Conservation (phyloP, 2,797 vertebrate species). For the Arctocebus calabarensis region DNA sequence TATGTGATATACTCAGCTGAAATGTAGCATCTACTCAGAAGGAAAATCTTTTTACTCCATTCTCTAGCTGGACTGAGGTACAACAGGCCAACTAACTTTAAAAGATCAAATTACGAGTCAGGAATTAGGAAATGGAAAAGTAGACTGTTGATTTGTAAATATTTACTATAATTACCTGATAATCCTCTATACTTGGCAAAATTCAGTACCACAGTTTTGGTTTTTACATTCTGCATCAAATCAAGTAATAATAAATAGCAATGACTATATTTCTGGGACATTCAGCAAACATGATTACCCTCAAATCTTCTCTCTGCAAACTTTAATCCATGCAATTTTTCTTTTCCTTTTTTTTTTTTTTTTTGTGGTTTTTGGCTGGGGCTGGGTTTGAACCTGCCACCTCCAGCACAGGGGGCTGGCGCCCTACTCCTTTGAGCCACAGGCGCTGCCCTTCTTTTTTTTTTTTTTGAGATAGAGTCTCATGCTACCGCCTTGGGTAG, state of each 20-base stretch:
- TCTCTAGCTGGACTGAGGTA: not conserved
- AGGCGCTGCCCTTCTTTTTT: too few relatives aligned
- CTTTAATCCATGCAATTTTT: rapidly evolving
- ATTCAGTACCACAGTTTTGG: not conserved
- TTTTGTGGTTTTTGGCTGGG: too few relatives aligned
- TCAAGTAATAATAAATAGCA: conserved; percentile 1
- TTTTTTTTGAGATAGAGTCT: too few relatives aligned
- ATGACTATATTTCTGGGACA: not conserved
- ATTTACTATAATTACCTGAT: not conserved
- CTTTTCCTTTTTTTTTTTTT: too few relatives aligned
- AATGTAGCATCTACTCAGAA: not conserved
- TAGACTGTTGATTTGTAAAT: conserved; percentile 47
- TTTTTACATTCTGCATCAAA: not conserved
- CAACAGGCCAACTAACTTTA: not conserved
- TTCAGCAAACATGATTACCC: not conserved
- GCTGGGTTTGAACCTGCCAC: too few relatives aligned
- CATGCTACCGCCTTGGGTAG: too few relatives aligned
- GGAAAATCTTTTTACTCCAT: conserved; percentile 59
- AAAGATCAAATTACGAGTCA: not conserved
- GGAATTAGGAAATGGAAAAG: conserved; percentile 27
- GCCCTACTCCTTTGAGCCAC: too few relatives aligned
- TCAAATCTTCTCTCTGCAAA: conserved; percentile 19
- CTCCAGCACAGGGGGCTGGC: too few relatives aligned
- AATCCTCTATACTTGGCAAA: not conserved
- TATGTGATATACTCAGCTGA: not conserved